These are phyloP conservation scores for Norana najaformis DNA, from an alignment of 2,888 invertebrate species.

Conservation along the genomic window DNA sequence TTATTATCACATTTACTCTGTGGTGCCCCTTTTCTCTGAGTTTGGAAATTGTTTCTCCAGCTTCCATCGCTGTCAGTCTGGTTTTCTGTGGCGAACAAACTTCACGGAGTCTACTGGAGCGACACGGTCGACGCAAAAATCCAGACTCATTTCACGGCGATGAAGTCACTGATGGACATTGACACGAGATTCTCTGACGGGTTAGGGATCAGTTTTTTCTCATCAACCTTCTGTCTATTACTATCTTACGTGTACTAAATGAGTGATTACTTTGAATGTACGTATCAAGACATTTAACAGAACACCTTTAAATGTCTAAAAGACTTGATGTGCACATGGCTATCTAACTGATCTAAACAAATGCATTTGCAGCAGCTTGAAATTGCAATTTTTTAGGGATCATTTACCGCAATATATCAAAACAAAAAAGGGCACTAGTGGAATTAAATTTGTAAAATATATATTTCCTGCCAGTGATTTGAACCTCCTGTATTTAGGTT, in stretches of 20 bases:
- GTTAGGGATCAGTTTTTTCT: slow-evolving; percentile 38
- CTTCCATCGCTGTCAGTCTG: slow-evolving; percentile 8
- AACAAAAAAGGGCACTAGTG: background rate
- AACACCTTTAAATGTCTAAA: too few relatives aligned
- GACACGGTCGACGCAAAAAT: slow-evolving; percentile 39
- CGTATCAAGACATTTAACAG: too few relatives aligned
- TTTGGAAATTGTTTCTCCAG: background rate
- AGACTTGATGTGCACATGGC: too few relatives aligned
- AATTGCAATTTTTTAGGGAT: too few relatives aligned
- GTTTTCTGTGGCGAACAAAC: slow-evolving; percentile 18
- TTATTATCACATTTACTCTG: background rate
- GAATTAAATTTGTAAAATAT: too few relatives aligned
- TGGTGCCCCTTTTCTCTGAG: background rate
- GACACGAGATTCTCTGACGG: slow-evolving; percentile 81
- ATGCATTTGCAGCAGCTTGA: too few relatives aligned
- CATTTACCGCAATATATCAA: too few relatives aligned
- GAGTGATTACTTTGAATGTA: too few relatives aligned
- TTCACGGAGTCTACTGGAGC: slow-evolving; percentile 18
- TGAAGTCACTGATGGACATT: slow-evolving; percentile 67
- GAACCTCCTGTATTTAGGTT: too few relatives aligned
- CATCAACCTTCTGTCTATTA: background rate
- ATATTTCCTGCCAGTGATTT: too few relatives aligned
- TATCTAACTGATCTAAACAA: too few relatives aligned
- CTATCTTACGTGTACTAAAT: too few relatives aligned
- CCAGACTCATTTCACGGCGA: slow-evolving; percentile 52